Base-by-base conservation (phyloP, 2,113 vertebrate genomes). In the Phalacrocorax carbo region DNA sequence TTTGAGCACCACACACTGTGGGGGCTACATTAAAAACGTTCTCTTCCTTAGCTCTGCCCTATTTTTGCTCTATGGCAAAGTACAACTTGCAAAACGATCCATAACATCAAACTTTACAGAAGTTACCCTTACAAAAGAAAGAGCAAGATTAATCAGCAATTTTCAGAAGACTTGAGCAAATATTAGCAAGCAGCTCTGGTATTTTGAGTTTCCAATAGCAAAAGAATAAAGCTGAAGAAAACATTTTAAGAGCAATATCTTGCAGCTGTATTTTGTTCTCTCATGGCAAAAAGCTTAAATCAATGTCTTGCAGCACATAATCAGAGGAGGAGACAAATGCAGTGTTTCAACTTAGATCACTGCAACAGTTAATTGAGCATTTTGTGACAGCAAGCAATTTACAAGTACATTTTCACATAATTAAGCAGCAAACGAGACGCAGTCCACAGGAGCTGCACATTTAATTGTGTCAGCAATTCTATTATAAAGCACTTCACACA, bases 1-100 rank as follows among this genome's bases (percentile, higher is more conserved):
- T 91, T 82, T 34, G 82, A 97, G 87, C 83, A 93, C 85, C 86
- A 93, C 65, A 90, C 36, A 32, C 88, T 88, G 88, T 40, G 60
- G 82, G 77, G 81, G 49, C 60, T 80, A 82, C 52, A 62, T 81
- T 85, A 87, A 80, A 94, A 88, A 44, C 49, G 15, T 49, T 58
- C 29, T 30, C 42, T 82, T 62, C 55, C 48, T 72, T 79, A 72
- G 73, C 54, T 86, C 72, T 96, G 96, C 83, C 96, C 97, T 96
- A 97, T 95, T 96, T 98, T 88, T 94, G 44, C 42, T 90, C 69
- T 82, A 73, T 91, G 54, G 73, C 72, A 96, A 93, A 90, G 76
- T 71, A 93, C 57, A 93, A 95, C 88, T 96, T 88, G 57, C 68
- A 94, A 87, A 95, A 83, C 0, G 55, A 68, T 46, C 48, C 57